Evolutionary conservation across 2,888 invertebrate species (phyloP).

Genomic region (Prionchulus punctatus): DNA sequence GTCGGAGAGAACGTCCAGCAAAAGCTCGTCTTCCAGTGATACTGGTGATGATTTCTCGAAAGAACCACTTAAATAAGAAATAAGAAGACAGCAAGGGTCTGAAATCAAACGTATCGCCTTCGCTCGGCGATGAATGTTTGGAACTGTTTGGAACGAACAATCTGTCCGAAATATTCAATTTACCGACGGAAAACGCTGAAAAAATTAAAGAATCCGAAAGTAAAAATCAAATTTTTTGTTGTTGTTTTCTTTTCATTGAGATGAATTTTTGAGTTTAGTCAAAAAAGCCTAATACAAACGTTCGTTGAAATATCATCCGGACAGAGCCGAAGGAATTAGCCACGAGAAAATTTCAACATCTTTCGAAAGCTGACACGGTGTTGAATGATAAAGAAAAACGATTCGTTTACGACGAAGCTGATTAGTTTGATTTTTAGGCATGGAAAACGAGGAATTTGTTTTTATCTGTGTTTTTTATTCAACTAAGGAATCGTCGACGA

Average conservation of each 20-base stretch:
- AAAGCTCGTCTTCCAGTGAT: too few species aligned
- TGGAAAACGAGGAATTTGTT: background rate
- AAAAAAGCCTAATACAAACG: conserved; percentile 83
- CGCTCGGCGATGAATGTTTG: conserved; percentile 17
- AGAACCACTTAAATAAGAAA: too few species aligned
- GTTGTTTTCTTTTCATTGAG: background rate
- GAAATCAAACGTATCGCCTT: too few species aligned
- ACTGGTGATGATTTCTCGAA: too few species aligned
- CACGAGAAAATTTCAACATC: conserved; percentile 77
- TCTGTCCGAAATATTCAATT: conserved; percentile 18
- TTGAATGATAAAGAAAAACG: conserved; percentile 68
- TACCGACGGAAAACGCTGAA: conserved; percentile 12
- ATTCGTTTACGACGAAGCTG: conserved; percentile 69
- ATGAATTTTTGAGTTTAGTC: conserved; percentile 44
- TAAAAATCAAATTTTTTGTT: conserved; percentile 15
- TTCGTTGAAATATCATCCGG: conserved; percentile 79
- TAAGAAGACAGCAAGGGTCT: too few species aligned
- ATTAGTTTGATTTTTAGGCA: conserved; percentile 33
- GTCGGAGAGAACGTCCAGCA: too few species aligned
- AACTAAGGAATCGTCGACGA: conserved; percentile 49
- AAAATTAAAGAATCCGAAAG: conserved; percentile 10
- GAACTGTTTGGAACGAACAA: conserved; percentile 17
- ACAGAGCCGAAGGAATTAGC: conserved; percentile 55
- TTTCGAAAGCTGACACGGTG: conserved; percentile 70
- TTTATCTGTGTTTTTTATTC: background rate